phyloP scores from a whole-genome alignment of 2,113 vertebrate genomes.

The Albula glossodonta region DNA sequence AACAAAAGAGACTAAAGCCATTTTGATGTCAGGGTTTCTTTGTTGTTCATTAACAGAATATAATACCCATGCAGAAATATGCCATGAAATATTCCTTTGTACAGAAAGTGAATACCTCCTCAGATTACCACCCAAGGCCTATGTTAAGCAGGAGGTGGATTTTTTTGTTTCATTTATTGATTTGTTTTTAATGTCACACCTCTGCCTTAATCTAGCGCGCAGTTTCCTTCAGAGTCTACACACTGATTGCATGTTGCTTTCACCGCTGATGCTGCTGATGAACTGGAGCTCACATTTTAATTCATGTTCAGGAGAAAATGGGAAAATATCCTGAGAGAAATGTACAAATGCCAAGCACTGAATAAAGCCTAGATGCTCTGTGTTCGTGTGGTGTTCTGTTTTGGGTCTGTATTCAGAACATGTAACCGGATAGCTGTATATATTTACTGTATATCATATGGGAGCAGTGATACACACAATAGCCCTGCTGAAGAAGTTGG shows the following conservation, averaged over 20 bases:
- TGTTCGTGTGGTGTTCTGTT: not conserved
- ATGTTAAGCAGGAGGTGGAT: not conserved
- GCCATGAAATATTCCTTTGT: not conserved
- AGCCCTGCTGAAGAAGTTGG: no score
- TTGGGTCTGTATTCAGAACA: not conserved
- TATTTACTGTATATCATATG: not conserved
- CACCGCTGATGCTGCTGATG: not conserved
- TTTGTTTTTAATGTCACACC: not conserved
- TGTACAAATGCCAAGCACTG: not conserved
- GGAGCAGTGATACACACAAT: no score
- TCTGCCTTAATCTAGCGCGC: not conserved
- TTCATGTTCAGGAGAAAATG: not conserved
- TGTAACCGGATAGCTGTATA: not conserved
- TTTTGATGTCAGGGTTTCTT: not conserved
- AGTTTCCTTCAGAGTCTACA: not conserved
- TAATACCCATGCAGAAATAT: not conserved
- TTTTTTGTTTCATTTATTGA: no score
- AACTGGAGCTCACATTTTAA: not conserved
- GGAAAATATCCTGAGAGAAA: not conserved
- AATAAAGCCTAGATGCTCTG: slow-evolving; percentile 1
- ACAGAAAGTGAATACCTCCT: not conserved
- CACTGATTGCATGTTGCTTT: not conserved
- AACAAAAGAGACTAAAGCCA: not conserved
- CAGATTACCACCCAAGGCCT: not conserved
- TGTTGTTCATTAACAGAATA: not conserved